Evolutionary conservation across 2,113 vertebrate species (phyloP).

Genomic region (Pycnonotus jocosus): DNA sequence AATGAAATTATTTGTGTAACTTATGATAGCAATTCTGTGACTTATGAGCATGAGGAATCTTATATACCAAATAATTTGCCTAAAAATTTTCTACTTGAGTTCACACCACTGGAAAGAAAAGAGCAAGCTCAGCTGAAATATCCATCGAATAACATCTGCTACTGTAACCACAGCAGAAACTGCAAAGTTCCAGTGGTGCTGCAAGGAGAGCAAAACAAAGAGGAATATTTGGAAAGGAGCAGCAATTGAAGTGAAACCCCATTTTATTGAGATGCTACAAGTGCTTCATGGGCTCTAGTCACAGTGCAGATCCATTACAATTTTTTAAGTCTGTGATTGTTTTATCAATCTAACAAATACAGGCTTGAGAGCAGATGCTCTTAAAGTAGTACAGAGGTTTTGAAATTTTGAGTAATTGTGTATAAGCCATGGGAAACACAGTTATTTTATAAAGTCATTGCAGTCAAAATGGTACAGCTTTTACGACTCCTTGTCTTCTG

Average conservation of each 20-base stretch:
- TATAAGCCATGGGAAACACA: neutral
- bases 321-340: neutral
- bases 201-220: neutral
- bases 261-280: neutral
- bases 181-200: neutral
- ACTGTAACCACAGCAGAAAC: neutral
- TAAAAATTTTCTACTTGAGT: neutral
- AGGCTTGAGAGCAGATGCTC: neutral
- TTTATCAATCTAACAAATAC: neutral
- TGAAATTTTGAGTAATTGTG: neutral
- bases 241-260: neutral
- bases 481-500: neutral
- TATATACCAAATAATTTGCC: neutral
- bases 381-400: neutral
- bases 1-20: neutral
- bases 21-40: neutral
- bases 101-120: neutral
- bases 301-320: neutral
- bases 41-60: neutral
- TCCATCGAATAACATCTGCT: fast-evolving
- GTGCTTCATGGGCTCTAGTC: neutral
- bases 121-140: neutral
- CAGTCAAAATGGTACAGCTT: neutral
- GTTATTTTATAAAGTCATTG: neutral
- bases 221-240: neutral